Evolutionary conservation across 53 echinoderm and acorn worm species (phyloP).

Genomic region (Luidia sarsii): DNA sequence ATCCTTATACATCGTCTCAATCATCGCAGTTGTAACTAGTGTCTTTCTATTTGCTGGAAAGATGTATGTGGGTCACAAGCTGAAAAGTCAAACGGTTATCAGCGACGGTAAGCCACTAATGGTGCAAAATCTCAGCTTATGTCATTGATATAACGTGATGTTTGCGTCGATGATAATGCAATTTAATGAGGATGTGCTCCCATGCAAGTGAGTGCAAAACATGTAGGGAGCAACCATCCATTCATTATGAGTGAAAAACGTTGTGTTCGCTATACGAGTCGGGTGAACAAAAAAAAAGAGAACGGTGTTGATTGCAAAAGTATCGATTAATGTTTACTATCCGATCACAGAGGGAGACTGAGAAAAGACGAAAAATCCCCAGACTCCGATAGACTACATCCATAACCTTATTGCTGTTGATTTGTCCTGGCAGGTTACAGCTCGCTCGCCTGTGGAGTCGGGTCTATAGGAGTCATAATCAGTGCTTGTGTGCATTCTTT

Average conservation of each 20-base stretch:
- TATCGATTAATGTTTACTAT: neutral
- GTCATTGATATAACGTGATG: neutral
- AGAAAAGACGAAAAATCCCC: neutral
- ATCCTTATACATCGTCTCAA: conserved; percentile 44
- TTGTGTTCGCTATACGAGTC: neutral
- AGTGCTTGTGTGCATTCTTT: conserved; percentile 37
- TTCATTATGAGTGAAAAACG: neutral
- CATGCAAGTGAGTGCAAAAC: too few relatives aligned
- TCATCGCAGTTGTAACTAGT: conserved; percentile 17
- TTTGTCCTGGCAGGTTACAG: conserved; percentile 56
- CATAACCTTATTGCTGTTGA: neutral
- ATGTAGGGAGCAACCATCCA: too few relatives aligned
- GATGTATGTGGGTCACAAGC: conserved; percentile 51
- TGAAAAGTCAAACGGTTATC: conserved; percentile 43
- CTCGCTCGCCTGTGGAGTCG: conserved; percentile 61
- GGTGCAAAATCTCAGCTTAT: neutral
- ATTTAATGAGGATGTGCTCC: too few relatives aligned
- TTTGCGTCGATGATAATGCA: too few relatives aligned
- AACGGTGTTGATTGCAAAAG: neutral
- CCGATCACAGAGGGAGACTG: too few relatives aligned
- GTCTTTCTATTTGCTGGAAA: conserved; percentile 31
- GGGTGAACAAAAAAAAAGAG: neutral
- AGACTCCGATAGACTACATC: neutral
- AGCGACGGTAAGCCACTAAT: conserved; percentile 61
- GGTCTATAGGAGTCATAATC: conserved; percentile 50